Base-by-base conservation (phyloP, 2,113 vertebrate species). In the Calidris pugnax region DNA sequence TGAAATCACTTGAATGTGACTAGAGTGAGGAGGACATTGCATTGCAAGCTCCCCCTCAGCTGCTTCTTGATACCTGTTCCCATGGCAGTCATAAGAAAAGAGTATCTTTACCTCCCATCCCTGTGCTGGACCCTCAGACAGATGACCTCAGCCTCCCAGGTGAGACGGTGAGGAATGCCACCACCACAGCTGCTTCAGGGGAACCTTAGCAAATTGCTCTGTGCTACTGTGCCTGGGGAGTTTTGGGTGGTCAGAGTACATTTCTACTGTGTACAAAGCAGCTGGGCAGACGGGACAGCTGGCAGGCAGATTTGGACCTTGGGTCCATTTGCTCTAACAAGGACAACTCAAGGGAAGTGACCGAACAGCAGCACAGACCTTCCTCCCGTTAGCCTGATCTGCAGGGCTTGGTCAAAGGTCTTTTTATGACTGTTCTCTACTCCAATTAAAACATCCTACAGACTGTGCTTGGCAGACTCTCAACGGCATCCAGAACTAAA, bases 371-470 rank as follows among this genome's bases (percentile, higher is more conserved):
- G n/a, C 18, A 4, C 2, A 0, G 72, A 79, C 74, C 62, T 78
- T 90, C 59, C 48, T 94, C 74, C 48, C 3, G 5, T 90, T 95
- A 93, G 59, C 63, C 75, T 78, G 63, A 71, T 94, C 80, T 71
- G 56, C 71, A 94, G 81, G 85, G 73, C 39, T 82, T 1, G n/a
- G 75, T 89, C 68, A 89, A 85, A 94, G 83, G 87, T 85, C 81
- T 93, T 89, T 90, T 89, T 78, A 91, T 77, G 92, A 69, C 93
- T 62, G 47, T 79, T 93, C 87, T 75, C 88, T 91, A 43, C 80
- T 85, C 77, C 92, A 87, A 92, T 94, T 94, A 93, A 95, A 97
- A 89, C 62, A 82, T 91, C 87, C 92, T 85, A 77, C 57, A 84
- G 53, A 48, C 91, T 86, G 84, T 59, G 68, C 89, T 96, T 95